Conservation (phyloP, 2,888 invertebrate species). For the Caenorhabditis macrosperma region DNA sequence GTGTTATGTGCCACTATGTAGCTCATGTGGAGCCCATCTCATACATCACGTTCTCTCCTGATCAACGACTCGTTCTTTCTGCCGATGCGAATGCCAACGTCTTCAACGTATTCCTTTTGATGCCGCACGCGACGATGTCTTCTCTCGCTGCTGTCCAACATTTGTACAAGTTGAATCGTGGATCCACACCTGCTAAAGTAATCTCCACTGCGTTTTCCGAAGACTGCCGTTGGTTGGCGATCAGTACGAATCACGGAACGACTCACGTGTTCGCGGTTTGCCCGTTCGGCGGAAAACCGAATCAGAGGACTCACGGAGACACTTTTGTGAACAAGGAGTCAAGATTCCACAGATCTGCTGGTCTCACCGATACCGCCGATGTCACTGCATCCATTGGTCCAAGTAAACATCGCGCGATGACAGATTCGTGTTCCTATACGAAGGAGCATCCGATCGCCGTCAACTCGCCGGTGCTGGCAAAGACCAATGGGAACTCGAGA, state of each 20-base stretch:
- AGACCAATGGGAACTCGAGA: constrained; percentile 86
- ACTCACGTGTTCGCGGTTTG: constrained; percentile 97
- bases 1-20: constrained; percentile 72
- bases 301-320: constrained; percentile 94
- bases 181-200: constrained; percentile 96
- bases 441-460: constrained; percentile 52
- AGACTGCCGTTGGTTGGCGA: constrained; percentile 90
- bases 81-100: constrained; percentile 81
- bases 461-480: constrained; percentile 21
- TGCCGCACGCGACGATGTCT: constrained; percentile 91
- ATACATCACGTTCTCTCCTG: constrained; percentile 63
- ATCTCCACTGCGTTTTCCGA: constrained; percentile 51
- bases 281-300: constrained; percentile 89
- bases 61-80: constrained; percentile 80
- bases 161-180: constrained; percentile 93
- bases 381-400: constrained; percentile 53
- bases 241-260: constrained; percentile 92
- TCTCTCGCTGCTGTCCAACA: constrained; percentile 88
- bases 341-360: constrained; percentile 93
- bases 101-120: constrained; percentile 95
- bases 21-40: constrained; percentile 71
- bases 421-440: constrained; percentile 34
- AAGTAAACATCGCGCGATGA: constrained; percentile 43
- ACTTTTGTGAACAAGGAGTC: constrained; percentile 90
- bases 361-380: constrained; percentile 84